Conservation (phyloP, 2,113 vertebrate species). For the Mus musculus region DNA sequence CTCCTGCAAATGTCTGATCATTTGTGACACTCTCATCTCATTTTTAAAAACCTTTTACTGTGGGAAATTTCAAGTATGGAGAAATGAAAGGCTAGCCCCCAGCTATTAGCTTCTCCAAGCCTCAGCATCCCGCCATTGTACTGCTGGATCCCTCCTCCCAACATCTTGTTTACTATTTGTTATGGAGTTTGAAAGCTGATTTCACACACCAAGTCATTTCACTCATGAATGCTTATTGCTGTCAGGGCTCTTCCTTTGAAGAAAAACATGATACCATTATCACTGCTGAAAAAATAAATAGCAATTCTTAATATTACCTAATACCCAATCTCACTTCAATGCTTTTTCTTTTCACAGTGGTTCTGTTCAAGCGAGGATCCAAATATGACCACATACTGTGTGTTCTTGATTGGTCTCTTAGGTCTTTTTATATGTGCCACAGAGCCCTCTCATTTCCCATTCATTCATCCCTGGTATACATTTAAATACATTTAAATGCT, state of each 20-base stretch:
- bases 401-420: neutral
- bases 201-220: conserved; percentile 2
- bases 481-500: conserved; percentile 50
- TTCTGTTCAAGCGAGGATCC: conserved; percentile 21
- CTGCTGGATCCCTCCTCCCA: neutral
- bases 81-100: neutral
- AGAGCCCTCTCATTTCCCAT: neutral
- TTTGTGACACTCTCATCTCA: neutral
- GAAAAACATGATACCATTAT: conserved; percentile 19
- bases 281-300: conserved; percentile 8
- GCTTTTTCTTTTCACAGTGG: conserved; percentile 45
- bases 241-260: conserved; percentile 1
- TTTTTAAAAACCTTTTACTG: neutral
- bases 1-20: neutral
- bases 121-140: neutral
- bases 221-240: conserved; percentile 33
- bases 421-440: neutral
- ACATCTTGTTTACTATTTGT: neutral
- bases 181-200: conserved; percentile 27
- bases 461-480: neutral
- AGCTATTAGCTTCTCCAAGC: neutral
- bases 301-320: conserved; percentile 47
- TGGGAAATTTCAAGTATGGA: conserved; percentile 44
- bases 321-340: conserved; percentile 5
- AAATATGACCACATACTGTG: neutral